A percentile compares a stretch with the other conserved stretches of the same genome.
phyloP scores from a whole-genome alignment of 2,888 invertebrate genomes.

The Aproaerema taeniolella region DNA sequence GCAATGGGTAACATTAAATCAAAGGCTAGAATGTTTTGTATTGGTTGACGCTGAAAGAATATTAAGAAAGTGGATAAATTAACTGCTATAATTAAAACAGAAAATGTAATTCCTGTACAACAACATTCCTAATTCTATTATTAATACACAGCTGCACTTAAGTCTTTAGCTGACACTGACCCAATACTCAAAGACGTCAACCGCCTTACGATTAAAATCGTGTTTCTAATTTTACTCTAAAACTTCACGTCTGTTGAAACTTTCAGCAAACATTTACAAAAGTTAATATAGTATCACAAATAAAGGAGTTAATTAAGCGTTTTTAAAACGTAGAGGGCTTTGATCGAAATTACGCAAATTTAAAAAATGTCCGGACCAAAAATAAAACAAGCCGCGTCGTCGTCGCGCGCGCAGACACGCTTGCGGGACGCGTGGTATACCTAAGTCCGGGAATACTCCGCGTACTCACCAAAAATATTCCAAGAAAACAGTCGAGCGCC shows the following conservation, averaged over 20 bases:
- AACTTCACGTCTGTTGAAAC: conserved; percentile 15
- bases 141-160: conserved; percentile 8
- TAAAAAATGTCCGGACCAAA: conserved; percentile 38
- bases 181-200: conserved; percentile 22
- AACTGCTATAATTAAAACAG: too few relatives aligned
- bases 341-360: conserved; percentile 37
- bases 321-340: conserved; percentile 31
- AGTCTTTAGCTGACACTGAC: conserved; percentile 25
- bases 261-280: too few relatives aligned
- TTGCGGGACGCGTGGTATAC: conserved; percentile 26
- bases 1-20: too few relatives aligned
- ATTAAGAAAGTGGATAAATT: too few relatives aligned
- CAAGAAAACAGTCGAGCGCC: conserved; percentile 25
- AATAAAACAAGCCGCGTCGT: conserved; percentile 44
- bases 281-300: too few relatives aligned
- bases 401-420: conserved; percentile 34
- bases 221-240: conserved; percentile 24
- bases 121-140: conserved; percentile 1
- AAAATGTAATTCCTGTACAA: too few relatives aligned
- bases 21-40: too few relatives aligned
- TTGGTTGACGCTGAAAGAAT: too few relatives aligned
- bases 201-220: conserved; percentile 22
- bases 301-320: conserved; percentile 28
- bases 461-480: conserved; percentile 38
- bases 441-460: conserved; percentile 36